Evolutionary conservation across 1,140 invertebrate genomes (phyloP).

Genomic region (Heliconius melpomene): DNA sequence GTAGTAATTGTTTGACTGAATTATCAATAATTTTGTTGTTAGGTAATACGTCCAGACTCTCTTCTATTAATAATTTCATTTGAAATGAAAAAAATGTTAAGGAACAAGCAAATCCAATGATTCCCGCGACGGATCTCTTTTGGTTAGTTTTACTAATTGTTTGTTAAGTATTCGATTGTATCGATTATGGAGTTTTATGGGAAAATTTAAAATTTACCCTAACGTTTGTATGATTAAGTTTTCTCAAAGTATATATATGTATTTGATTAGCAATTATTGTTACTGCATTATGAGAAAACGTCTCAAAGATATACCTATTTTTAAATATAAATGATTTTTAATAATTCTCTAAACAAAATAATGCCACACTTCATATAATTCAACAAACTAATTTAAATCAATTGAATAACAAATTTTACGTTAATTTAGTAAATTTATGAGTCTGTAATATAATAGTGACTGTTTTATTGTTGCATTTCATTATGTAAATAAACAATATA

Average conservation of each 20-base stretch:
- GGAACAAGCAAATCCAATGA: slow-evolving; percentile 44
- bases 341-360: neutral
- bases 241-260: slow-evolving; percentile 28
- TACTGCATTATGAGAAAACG: slow-evolving; percentile 12
- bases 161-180: slow-evolving; percentile 38
- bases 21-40: slow-evolving; percentile 56
- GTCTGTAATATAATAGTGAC: slow-evolving; percentile 27
- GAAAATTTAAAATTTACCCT: slow-evolving; percentile 70
- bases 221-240: slow-evolving; percentile 43
- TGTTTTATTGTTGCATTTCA: slow-evolving; percentile 39
- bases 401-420: slow-evolving; percentile 20
- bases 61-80: slow-evolving; percentile 21
- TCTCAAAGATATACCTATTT: slow-evolving; percentile 10
- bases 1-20: slow-evolving; percentile 66
- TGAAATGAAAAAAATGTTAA: slow-evolving; percentile 23
- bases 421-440: slow-evolving; percentile 20
- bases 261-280: slow-evolving; percentile 34
- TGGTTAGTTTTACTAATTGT: slow-evolving; percentile 59
- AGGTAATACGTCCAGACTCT: slow-evolving; percentile 60
- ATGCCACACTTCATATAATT: neutral
- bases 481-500: slow-evolving; percentile 69
- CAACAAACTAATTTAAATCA: neutral
- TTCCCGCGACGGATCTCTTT: slow-evolving; percentile 75
- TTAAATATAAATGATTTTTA: neutral
- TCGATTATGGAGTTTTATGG: slow-evolving; percentile 57